A percentile compares a stretch with the other conserved stretches of the same genome.
phyloP scores from a whole-genome alignment of 2,797 vertebrate genomes.

The Perodicticus potto region DNA sequence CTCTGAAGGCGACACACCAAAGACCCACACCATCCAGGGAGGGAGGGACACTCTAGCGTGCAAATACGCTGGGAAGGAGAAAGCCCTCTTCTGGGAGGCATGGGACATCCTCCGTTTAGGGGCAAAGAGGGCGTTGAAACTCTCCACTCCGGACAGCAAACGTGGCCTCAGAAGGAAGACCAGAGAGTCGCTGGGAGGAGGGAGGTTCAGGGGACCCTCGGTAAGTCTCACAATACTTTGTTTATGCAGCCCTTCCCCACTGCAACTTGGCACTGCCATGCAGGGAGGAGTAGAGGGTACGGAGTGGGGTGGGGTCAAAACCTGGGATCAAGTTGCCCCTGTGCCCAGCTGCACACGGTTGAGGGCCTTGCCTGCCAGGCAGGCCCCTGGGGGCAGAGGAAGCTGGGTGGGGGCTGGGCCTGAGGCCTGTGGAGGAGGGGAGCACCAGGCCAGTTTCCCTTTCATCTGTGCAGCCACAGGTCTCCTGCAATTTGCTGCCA shows the following conservation, averaged over 20 bases:
- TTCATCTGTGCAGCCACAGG: slow-evolving; percentile 89
- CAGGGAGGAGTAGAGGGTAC: slow-evolving; percentile 74
- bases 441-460: slow-evolving; percentile 55
- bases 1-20: background rate
- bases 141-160: background rate
- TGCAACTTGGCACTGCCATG: slow-evolving; percentile 90
- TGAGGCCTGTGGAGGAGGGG: slow-evolving; percentile 23
- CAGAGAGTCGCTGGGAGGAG: background rate
- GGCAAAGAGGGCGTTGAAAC: background rate
- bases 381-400: slow-evolving; percentile 24
- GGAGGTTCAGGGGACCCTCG: slow-evolving; percentile 57
- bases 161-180: background rate
- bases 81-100: slow-evolving; percentile 76
- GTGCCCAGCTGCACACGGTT: slow-evolving; percentile 40
- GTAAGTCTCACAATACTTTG: slow-evolving; percentile 84
- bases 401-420: background rate
- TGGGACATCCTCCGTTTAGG: slow-evolving; percentile 25
- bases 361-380: background rate
- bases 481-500: slow-evolving; percentile 92
- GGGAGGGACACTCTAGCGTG: slow-evolving; percentile 45
- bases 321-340: slow-evolving; percentile 78
- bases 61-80: background rate
- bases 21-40: background rate
- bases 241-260: slow-evolving; percentile 88
- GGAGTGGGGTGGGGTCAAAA: slow-evolving; percentile 72